Conservation (phyloP, 1,140 invertebrate species). For the Hycleus phaleratus region DNA sequence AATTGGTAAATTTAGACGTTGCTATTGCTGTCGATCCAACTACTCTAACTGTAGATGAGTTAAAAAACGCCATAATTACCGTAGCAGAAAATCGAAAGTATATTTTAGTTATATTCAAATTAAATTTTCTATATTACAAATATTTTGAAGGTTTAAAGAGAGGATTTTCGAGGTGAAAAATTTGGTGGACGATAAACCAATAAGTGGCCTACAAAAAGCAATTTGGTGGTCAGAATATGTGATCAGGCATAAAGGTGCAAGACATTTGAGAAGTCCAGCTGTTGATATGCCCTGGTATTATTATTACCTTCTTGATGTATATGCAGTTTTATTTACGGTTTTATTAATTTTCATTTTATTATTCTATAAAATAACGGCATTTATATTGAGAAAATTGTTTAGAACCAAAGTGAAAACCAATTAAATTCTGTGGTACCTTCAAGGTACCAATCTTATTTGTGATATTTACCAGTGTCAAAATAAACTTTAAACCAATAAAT, state of each 20-base stretch:
- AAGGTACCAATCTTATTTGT: too few relatives aligned
- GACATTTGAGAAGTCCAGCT: conserved; percentile 26
- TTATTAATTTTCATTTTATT: too few relatives aligned
- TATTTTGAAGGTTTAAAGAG: conserved; percentile 9
- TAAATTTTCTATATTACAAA: too few relatives aligned
- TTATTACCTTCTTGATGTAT: conserved; percentile 50
- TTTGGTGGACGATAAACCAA: conserved; percentile 15
- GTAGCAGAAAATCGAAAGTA: conserved; percentile 15
- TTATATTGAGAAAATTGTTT: too few relatives aligned
- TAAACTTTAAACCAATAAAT: too few relatives aligned
- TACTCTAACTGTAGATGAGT: conserved; percentile 3
- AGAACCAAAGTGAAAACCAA: too few relatives aligned
- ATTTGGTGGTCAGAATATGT: conserved; percentile 39
- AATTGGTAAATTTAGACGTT: conserved; percentile 23
- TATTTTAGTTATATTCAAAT: too few relatives aligned
- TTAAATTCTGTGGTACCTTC: too few relatives aligned
- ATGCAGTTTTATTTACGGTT: too few relatives aligned
- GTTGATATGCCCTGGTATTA: conserved; percentile 48
- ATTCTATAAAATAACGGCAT: too few relatives aligned
- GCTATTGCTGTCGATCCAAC: conserved; percentile 22
- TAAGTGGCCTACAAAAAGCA: conserved; percentile 25
- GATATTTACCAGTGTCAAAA: too few relatives aligned
- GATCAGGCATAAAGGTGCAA: conserved; percentile 33
- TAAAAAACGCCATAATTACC: conserved; percentile 16
- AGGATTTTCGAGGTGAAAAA: conserved; percentile 3